Evolutionary conservation across 2,888 invertebrate genomes (phyloP), one percentile per base, ranked within the genome.

Genomic region (Myopa tessellatipennis): DNA sequence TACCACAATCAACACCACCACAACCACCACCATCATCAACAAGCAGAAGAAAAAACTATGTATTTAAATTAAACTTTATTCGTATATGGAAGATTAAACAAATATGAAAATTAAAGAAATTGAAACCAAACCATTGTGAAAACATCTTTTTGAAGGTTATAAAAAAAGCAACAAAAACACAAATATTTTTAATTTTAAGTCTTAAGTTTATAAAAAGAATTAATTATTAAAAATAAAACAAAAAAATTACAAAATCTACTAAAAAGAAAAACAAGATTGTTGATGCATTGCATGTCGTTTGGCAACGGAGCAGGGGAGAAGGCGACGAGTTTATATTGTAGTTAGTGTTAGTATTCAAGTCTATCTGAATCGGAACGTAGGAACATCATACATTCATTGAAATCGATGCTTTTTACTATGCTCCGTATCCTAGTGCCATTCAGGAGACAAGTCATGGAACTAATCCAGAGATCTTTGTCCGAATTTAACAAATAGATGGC

Each of bases 161-260:
- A 80, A 81, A 80, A 81, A 78, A 81, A 77, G 84, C 84, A 85
- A 82, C 81, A 82, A 84, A 83, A 86, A 86, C 86, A 87, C 87
- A 88, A 87, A 88, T 88, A 88, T 86, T 88, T 88, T 88, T 88
- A 88, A 85, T 88, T 88, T 88, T 88, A 88, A 88, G 88, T 86
- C 88, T 88, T 88, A 88, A 88, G 88, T 88, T 88, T 88, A 88
- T 88, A 88, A 88, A 83, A 85, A 86, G 85, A 85, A 87, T 87
- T 86, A 86, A 87, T 84, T 84, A 87, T 85, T 82, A 85, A 85
- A 87, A 86, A 86, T 85, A 85, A 86, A 82, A 81, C 79, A 81
- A 79, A 81, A 81, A 78, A 78, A 74, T 58, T 55, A 34, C 70
- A 79, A 77, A 75, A 78, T 80, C 55, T 61, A 60, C 75, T 65